A percentile compares a stretch with the other conserved stretches of the same genome.
These are phyloP conservation scores for Microvelia longipes DNA, from an alignment of 1,140 invertebrate species.

Conservation along the genomic window DNA sequence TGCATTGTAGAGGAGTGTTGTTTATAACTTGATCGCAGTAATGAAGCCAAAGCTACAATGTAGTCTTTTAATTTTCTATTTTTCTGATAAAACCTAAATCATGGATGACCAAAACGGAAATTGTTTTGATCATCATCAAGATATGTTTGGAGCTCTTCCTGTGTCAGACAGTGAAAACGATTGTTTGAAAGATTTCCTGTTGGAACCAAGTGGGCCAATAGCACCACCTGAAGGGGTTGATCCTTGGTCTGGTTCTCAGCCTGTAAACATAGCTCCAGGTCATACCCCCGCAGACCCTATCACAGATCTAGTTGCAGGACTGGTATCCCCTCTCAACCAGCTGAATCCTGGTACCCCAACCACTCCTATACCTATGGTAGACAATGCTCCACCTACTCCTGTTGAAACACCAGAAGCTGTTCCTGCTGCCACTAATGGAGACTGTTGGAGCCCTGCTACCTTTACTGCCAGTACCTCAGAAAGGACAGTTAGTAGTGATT, in stretches of 20 bases:
- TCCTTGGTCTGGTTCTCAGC: not conserved
- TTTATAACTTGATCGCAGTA: too few species aligned
- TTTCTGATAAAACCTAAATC: constrained; percentile 11
- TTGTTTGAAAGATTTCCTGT: constrained; percentile 24
- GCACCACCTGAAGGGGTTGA: not conserved
- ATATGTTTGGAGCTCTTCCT: constrained; percentile 17
- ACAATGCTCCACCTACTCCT: constrained; percentile 7
- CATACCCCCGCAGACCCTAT: not conserved
- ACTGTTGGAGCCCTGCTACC: constrained; percentile 18
- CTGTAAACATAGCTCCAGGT: not conserved
- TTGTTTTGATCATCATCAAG: constrained; percentile 21
- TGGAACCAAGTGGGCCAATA: constrained; percentile 15
- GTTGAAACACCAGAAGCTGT: constrained; percentile 7
- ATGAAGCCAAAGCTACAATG: not conserved
- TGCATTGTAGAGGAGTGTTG: too few species aligned
- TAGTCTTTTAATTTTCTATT: not conserved
- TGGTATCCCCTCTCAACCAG: not conserved
- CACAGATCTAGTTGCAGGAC: not conserved
- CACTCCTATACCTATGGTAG: constrained; percentile 1
- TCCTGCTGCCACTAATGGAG: constrained; percentile 16
- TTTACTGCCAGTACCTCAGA: constrained; percentile 19
- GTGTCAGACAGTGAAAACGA: constrained; percentile 21
- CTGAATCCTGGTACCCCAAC: not conserved
- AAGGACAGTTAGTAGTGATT: constrained; percentile 24
- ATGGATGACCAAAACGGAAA: constrained; percentile 24